These are phyloP conservation scores for Bostrychus sinensis DNA, from an alignment of 2,113 vertebrate species.

Conservation along the genomic window DNA sequence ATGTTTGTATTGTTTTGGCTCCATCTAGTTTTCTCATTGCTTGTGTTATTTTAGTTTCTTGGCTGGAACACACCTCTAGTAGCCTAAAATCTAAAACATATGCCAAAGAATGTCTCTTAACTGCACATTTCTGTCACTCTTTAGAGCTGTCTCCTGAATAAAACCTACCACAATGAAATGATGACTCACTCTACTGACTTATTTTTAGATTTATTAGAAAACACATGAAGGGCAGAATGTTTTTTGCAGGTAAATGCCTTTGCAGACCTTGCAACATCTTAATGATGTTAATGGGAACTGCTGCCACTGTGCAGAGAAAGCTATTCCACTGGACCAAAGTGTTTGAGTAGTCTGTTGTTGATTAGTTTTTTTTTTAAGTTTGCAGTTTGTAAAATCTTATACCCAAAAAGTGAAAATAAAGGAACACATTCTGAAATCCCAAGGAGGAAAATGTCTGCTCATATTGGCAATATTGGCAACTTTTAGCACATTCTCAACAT, in stretches of 20 bases:
- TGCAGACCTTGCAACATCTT: neutral
- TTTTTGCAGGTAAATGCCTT: neutral
- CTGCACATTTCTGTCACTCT: neutral
- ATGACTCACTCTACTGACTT: neutral
- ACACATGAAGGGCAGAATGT: slow-evolving; percentile 6
- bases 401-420: too few relatives aligned
- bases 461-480: too few relatives aligned
- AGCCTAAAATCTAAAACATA: neutral
- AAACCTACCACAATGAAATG: neutral
- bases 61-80: neutral
- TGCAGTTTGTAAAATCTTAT: too few relatives aligned
- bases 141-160: neutral
- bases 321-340: too few relatives aligned
- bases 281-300: neutral
- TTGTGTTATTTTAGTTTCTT: neutral
- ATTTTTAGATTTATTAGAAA: neutral
- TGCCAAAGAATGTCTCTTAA: neutral
- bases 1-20: too few relatives aligned
- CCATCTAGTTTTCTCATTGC: too few relatives aligned
- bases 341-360: too few relatives aligned
- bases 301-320: too few relatives aligned
- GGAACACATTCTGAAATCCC: too few relatives aligned
- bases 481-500: too few relatives aligned
- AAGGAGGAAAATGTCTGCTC: too few relatives aligned
- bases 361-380: too few relatives aligned